Conservation (phyloP, 2,797 vertebrate genomes). For the Cirrhinus mrigala region DNA sequence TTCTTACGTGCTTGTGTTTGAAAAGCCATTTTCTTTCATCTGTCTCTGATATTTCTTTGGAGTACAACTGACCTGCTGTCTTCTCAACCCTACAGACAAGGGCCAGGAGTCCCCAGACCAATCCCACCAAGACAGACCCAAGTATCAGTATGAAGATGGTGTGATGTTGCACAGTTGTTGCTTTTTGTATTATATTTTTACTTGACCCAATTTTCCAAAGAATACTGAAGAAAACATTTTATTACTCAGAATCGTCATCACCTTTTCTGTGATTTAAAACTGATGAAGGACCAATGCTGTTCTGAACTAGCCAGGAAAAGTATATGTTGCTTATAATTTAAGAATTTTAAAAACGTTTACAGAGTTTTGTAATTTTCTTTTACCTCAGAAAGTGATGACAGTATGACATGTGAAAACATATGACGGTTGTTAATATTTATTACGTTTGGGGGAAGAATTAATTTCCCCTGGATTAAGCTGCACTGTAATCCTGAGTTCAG, state of each 20-base stretch:
- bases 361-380: background rate
- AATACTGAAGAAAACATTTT: background rate
- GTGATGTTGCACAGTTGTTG: background rate
- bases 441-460: background rate
- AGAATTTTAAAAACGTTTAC: constrained; percentile 16
- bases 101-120: constrained; percentile 77
- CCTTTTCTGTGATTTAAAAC: background rate
- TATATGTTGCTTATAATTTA: background rate
- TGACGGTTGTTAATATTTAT: background rate
- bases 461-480: background rate
- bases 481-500: background rate
- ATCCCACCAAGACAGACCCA: constrained; percentile 61
- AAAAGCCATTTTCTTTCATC: background rate
- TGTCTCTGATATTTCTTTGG: background rate
- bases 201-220: background rate
- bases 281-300: background rate
- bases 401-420: background rate
- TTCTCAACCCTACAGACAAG: constrained; percentile 63
- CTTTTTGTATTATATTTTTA: background rate
- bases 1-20: background rate
- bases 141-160: constrained; percentile 20
- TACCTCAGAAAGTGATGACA: background rate
- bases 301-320: background rate
- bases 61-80: background rate
- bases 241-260: background rate